Conservation (phyloP, 2,888 invertebrate species). For the Herminia tarsipennalis region DNA sequence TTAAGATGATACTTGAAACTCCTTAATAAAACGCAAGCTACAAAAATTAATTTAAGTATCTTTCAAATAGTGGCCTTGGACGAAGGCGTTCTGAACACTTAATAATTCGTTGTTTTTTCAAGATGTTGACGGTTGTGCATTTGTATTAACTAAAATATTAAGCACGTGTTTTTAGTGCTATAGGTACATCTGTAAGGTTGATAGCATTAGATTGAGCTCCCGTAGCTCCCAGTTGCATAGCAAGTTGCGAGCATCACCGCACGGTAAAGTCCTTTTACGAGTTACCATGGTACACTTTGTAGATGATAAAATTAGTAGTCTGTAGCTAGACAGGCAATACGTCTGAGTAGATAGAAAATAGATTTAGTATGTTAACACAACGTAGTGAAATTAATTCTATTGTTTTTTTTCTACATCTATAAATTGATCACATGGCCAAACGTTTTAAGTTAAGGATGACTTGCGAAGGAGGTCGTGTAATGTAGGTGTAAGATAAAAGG, state of each 20-base stretch:
- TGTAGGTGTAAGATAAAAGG: conserved; percentile 26
- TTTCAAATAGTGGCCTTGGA: conserved; percentile 43
- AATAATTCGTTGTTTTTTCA: conserved; percentile 32
- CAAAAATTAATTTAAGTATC: conserved; percentile 45
- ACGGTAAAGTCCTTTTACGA: conserved; percentile 77
- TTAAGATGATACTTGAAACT: conserved; percentile 44
- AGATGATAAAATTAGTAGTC: conserved; percentile 56
- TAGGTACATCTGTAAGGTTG: conserved; percentile 66
- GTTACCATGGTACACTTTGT: conserved; percentile 52
- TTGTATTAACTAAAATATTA: conserved; percentile 64
- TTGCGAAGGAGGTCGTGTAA: conserved; percentile 25
- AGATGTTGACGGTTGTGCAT: conserved; percentile 53
- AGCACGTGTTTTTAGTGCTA: conserved; percentile 76
- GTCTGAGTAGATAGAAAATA: conserved; percentile 56
- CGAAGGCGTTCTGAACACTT: conserved; percentile 42
- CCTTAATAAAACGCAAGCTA: conserved; percentile 53
- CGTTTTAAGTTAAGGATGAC: conserved; percentile 23
- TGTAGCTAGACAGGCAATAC: conserved; percentile 56
- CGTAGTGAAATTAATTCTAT: conserved; percentile 27
- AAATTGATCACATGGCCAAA: conserved; percentile 23
- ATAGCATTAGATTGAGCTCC: conserved; percentile 77
- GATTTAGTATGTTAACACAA: conserved; percentile 33
- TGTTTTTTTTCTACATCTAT: conserved; percentile 24
- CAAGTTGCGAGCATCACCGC: conserved; percentile 76
- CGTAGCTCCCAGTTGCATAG: conserved; percentile 74